Percentiles rank a stretch among this genome's conserved stretches.
Evolutionary conservation across 1,140 invertebrate genomes (phyloP).

Genomic region (Temnothorax nylanderi): DNA sequence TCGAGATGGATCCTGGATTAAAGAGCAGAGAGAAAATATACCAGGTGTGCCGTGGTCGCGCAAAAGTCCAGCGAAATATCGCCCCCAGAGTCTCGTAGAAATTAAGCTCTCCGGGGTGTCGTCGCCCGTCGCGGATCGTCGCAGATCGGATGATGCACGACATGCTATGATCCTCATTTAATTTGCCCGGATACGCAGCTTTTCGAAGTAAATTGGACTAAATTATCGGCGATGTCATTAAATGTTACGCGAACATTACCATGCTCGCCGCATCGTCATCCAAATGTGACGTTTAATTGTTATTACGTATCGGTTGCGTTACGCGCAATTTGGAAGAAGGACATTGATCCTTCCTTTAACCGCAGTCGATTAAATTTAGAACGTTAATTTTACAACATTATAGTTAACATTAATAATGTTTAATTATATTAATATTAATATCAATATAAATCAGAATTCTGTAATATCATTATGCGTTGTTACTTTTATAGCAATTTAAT

Average conservation of each 20-base stretch:
- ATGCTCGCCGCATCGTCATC: not conserved
- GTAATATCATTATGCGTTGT: not conserved
- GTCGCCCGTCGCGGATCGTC: slow-evolving; percentile 1
- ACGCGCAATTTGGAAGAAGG: slow-evolving; percentile 9
- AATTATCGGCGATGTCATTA: slow-evolving; percentile 33
- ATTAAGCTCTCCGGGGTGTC: slow-evolving; percentile 42
- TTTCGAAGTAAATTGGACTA: slow-evolving; percentile 31
- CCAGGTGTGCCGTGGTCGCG: not conserved
- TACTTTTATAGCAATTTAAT: not conserved
- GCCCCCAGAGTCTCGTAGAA: slow-evolving; percentile 8
- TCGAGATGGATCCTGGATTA: slow-evolving; percentile 17
- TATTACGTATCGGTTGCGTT: slow-evolving; percentile 2
- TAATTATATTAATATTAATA: not conserved
- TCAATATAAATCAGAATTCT: not conserved
- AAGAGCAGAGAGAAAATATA: slow-evolving; percentile 35
- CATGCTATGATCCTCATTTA: slow-evolving; percentile 28
- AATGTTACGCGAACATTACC: slow-evolving; percentile 15
- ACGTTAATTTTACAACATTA: not conserved
- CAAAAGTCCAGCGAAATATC: slow-evolving; percentile 45
- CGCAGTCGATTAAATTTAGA: slow-evolving; percentile 5
- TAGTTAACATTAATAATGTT: not conserved
- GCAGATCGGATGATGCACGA: slow-evolving; percentile 25
- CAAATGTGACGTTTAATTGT: slow-evolving; percentile 42
- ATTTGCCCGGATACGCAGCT: slow-evolving; percentile 32
- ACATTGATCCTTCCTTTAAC: not conserved